These are phyloP conservation scores for Aleadryas rufinucha DNA, from an alignment of 2,113 vertebrate species.

Conservation along the genomic window DNA sequence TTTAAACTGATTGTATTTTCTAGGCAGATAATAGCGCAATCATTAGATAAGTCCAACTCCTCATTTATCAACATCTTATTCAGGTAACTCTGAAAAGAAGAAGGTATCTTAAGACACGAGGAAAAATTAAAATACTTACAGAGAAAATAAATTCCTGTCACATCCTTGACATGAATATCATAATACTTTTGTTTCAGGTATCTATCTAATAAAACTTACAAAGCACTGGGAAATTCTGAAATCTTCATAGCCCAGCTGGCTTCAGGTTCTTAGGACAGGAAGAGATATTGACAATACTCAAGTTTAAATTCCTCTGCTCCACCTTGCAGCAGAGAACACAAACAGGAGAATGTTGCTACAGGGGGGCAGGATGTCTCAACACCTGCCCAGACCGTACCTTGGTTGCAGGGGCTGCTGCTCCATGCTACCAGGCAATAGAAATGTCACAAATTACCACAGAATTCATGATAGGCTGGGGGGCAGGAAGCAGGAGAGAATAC, in stretches of 20 bases:
- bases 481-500: neutral
- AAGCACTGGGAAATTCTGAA: neutral
- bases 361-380: neutral
- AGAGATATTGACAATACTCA: neutral
- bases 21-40: neutral
- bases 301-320: neutral
- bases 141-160: neutral
- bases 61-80: conserved; percentile 15
- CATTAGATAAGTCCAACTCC: neutral
- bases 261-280: neutral
- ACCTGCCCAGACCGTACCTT: rapidly evolving
- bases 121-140: neutral
- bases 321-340: neutral
- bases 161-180: neutral
- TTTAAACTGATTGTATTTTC: conserved; percentile 27
- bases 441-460: neutral
- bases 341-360: neutral
- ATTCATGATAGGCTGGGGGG: neutral
- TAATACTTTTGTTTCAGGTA: neutral
- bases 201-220: neutral
- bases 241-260: neutral
- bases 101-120: neutral
- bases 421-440: neutral
- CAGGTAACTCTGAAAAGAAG: neutral
- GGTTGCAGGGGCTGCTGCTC: neutral